Evolutionary conservation across 2,797 vertebrate genomes (phyloP).

Genomic region (Acanthornis magna): DNA sequence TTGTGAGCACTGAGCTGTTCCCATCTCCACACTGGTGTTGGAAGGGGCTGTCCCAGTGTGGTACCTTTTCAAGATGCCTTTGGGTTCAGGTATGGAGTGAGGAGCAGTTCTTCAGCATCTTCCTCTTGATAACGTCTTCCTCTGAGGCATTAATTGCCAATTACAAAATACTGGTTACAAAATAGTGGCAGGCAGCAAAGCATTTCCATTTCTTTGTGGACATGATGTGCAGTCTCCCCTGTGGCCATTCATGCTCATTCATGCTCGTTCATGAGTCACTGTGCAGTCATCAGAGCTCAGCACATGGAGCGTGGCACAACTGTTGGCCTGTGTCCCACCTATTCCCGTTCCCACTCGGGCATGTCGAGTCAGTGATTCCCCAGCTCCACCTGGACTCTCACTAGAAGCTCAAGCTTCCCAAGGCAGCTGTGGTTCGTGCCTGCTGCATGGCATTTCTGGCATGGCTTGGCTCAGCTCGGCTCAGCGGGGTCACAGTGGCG

Average conservation of each 20-base stretch:
- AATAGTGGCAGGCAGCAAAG: not conserved
- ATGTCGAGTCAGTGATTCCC: not conserved
- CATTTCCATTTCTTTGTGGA: not conserved
- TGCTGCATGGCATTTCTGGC: constrained; percentile 7
- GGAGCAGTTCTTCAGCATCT: not conserved
- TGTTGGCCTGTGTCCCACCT: not conserved
- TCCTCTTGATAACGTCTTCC: not conserved
- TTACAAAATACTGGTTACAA: not conserved
- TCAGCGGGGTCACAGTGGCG: accelerated
- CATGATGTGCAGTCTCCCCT: not conserved
- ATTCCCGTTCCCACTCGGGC: not conserved
- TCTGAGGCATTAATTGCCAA: not conserved
- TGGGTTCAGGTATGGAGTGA: not conserved
- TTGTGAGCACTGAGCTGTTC: not conserved
- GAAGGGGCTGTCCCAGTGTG: not conserved
- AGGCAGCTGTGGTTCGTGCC: not conserved
- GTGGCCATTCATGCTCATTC: not conserved
- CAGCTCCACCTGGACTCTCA: constrained; percentile 57
- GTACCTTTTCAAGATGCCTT: not conserved
- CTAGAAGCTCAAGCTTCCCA: not conserved
- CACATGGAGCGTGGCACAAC: too few relatives aligned
- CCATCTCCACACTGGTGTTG: not conserved
- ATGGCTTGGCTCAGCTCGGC: not conserved
- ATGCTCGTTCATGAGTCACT: not conserved
- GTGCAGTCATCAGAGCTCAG: accelerated